Evolutionary conservation across 2,113 vertebrate genomes (phyloP).

Genomic region (Zapus hudsonius): DNA sequence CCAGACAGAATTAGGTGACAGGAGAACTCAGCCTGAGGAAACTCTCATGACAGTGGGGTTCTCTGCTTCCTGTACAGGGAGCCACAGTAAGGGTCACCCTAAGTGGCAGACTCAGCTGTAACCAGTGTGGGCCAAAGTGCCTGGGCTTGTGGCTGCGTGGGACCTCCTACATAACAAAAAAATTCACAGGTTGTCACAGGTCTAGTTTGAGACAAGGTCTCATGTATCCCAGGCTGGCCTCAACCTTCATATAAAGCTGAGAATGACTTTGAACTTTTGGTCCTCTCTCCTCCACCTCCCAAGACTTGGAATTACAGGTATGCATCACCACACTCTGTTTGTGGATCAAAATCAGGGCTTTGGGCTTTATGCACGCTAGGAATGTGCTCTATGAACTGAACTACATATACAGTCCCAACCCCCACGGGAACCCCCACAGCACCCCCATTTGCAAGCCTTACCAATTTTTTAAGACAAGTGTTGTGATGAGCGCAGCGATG

Average conservation of each 20-base stretch:
- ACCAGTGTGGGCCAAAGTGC: fast-evolving
- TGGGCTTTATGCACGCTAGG: neutral
- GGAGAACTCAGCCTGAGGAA: neutral
- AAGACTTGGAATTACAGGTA: neutral
- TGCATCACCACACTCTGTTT: neutral
- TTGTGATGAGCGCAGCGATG: conserved; percentile 98
- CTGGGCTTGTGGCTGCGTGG: neutral
- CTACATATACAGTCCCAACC: no score
- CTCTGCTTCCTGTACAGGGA: fast-evolving
- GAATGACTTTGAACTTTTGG: neutral
- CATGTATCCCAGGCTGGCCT: neutral
- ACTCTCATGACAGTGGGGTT: fast-evolving
- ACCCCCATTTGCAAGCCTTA: conserved; percentile 83
- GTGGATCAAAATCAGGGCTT: neutral
- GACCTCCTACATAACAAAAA: no score
- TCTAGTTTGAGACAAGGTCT: neutral
- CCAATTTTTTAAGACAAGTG: conserved; percentile 99
- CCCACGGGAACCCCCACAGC: fast-evolving
- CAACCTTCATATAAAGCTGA: no score
- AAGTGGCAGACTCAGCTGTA: fast-evolving
- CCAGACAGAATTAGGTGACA: neutral
- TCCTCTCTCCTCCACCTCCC: neutral
- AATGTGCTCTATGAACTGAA: neutral
- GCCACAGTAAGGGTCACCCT: fast-evolving
- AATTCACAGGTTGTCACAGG: no score